These are phyloP conservation scores for Chaenodraco wilsoni DNA, from an alignment of 2,797 vertebrate genomes.

Conservation along the genomic window DNA sequence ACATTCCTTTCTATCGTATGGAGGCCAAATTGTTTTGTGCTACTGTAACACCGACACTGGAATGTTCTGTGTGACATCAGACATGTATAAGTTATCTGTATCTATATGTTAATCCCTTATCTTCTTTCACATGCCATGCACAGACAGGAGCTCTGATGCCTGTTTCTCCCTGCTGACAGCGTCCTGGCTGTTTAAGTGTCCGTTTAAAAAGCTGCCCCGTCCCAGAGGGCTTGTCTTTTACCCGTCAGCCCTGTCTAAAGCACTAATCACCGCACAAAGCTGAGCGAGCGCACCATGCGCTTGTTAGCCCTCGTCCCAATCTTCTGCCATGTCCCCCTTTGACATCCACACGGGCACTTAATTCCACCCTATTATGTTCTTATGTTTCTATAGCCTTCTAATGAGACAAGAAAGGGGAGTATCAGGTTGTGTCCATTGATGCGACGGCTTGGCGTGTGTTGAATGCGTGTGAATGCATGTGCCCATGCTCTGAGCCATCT, in stretches of 20 bases:
- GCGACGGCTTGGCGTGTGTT: slow-evolving; percentile 77
- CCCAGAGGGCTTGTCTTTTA: slow-evolving; percentile 81
- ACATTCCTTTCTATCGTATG: not conserved
- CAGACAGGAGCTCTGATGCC: slow-evolving; percentile 32
- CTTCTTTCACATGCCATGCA: slow-evolving; percentile 44
- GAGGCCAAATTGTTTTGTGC: not conserved
- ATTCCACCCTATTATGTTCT: slow-evolving; percentile 99
- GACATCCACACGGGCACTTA: slow-evolving; percentile 95
- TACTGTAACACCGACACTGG: not conserved
- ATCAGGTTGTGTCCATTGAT: slow-evolving; percentile 96
- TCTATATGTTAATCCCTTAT: slow-evolving; percentile 52
- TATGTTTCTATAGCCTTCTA: slow-evolving; percentile 88
- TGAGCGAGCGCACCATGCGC: slow-evolving; percentile 59
- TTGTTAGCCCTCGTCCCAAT: slow-evolving; percentile 77
- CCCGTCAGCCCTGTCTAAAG: slow-evolving; percentile 76
- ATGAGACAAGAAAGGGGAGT: slow-evolving; percentile 96
- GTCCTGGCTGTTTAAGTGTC: slow-evolving; percentile 78
- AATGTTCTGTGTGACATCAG: slow-evolving; percentile 14
- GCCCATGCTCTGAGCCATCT: slow-evolving; percentile 92
- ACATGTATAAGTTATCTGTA: slow-evolving; percentile 26
- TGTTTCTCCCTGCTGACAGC: slow-evolving; percentile 53
- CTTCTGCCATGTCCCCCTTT: slow-evolving; percentile 71
- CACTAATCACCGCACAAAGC: slow-evolving; percentile 80
- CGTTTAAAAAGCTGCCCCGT: slow-evolving; percentile 70
- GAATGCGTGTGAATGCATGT: slow-evolving; percentile 91